Base-by-base conservation (phyloP, 2,888 invertebrate genomes). In the Heliconius charithonia region DNA sequence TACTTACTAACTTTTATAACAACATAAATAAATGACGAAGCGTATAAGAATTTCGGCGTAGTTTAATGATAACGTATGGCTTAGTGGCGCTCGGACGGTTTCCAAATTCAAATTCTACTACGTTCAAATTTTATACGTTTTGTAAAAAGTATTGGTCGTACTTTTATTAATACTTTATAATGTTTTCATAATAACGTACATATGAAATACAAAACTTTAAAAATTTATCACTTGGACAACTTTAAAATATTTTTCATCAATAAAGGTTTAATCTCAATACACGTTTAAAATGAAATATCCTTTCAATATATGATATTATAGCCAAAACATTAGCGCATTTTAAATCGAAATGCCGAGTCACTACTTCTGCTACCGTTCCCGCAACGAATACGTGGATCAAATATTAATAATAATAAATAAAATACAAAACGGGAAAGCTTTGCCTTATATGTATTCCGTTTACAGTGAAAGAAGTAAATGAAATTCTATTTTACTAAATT, bases 401-500 rank as follows among this genome's bases (percentile, higher is more conserved):
- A 69, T 69, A 69, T 69, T 69, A 45, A 69, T 41, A 41, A 69
- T 41, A 69, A 69, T 25, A 69, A 69, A 69, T 69, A 72, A 59
- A 72, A 56, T 72, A 56, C 32, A 72, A 72, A 72, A n/a, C 56
- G 59, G 32, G 0, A 32, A 72, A 72, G 22, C 51, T 51, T 56
- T 29, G 27, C 29, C 71, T 27, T 51, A 25, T 56, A 37, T 25
- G 19, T 25, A 16, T 27, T 76, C 69, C 27, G 32, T 32, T n/a
- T 51, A 29, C 22, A 63, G 22, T 10, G 22, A 66, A 79, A 75
- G 59, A 59, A 79, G 71, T 79, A 41, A 67, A 79, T 72, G 63
- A 79, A 77, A 77, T 80, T 76, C 66, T 77, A 66, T 80, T 80
- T 79, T 67, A 75, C 59, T 59, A 73, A 75, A 80, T 75, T 80